phyloP scores from a whole-genome alignment of 2,888 invertebrate genomes.

The Pristionchus fissidentatus region DNA sequence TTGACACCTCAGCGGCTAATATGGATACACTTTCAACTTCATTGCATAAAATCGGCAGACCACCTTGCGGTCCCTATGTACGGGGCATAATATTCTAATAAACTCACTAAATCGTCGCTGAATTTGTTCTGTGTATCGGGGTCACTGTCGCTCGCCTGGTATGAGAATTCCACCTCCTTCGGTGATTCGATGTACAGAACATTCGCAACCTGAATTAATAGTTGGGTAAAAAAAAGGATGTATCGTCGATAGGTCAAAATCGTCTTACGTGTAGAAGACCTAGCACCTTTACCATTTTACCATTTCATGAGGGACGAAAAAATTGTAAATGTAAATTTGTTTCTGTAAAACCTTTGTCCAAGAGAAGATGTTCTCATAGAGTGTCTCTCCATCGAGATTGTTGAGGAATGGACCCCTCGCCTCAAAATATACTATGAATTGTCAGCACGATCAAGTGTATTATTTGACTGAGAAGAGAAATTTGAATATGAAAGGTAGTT shows the following conservation, averaged over 20 bases:
- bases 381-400: conserved; percentile 55
- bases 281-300: no score
- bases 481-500: no score
- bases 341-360: conserved; percentile 65
- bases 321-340: no score
- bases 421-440: conserved; percentile 50
- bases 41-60: no score
- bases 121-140: conserved; percentile 55
- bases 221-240: not conserved
- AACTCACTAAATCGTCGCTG: conserved; percentile 61
- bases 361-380: conserved; percentile 61
- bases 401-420: conserved; percentile 76
- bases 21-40: no score
- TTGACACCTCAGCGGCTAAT: no score
- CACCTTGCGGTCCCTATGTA: no score
- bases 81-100: no score
- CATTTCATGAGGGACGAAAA: no score
- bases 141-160: conserved; percentile 70
- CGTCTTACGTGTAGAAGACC: not conserved
- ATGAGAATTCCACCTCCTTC: conserved; percentile 79
- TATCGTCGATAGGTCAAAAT: no score
- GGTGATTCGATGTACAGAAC: conserved; percentile 41
- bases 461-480: no score
- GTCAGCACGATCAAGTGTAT: no score
- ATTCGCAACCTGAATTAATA: conserved; percentile 11